Evolutionary conservation across 2,888 invertebrate species (phyloP).

Genomic region (Tenodera sinensis): DNA sequence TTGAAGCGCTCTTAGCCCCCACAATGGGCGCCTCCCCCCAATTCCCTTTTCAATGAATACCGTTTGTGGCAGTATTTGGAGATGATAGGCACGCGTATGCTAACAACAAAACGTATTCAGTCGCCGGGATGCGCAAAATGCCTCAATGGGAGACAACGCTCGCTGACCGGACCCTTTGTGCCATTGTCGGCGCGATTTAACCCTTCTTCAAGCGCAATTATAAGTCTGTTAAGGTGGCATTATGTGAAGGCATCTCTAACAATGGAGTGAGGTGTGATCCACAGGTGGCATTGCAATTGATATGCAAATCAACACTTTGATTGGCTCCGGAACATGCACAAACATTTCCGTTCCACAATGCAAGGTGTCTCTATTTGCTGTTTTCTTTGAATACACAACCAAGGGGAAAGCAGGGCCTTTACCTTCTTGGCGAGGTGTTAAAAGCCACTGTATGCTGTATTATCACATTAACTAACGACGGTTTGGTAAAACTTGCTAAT

Average conservation of each 20-base stretch:
- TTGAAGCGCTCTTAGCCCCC: neutral
- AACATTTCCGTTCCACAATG: neutral
- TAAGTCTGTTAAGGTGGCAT: neutral
- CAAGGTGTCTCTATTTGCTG: neutral
- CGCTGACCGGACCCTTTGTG: neutral
- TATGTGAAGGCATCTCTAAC: neutral
- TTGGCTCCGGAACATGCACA: neutral
- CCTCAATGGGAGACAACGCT: neutral
- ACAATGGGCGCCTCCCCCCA: no score
- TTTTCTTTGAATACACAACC: neutral
- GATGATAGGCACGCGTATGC: conserved; percentile 5
- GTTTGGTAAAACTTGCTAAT: no score
- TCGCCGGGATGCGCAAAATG: neutral
- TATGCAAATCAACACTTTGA: neutral
- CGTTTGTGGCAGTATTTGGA: conserved; percentile 6
- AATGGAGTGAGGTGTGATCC: neutral
- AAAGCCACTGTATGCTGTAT: no score
- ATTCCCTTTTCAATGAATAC: neutral
- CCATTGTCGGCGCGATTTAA: neutral
- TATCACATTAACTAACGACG: no score
- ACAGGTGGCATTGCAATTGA: neutral
- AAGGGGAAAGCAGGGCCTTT: no score
- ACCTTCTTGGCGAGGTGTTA: no score
- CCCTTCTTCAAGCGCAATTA: neutral
- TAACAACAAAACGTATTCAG: neutral